A percentile compares a stretch with the other conserved stretches of the same genome.
Evolutionary conservation across 2,888 invertebrate genomes (phyloP).

Genomic region (Pterostichus madidus): DNA sequence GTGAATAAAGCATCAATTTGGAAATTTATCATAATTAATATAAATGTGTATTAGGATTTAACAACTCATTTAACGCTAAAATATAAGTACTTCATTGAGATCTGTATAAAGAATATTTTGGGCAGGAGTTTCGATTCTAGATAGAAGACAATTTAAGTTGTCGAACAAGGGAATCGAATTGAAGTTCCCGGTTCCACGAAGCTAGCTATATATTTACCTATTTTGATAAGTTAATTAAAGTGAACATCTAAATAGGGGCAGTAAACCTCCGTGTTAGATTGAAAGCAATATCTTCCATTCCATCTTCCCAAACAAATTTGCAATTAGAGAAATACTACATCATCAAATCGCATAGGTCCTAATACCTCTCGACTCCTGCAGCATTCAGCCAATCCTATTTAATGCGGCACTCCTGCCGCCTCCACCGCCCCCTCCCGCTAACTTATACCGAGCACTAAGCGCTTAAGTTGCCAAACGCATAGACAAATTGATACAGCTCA

Average conservation of each 20-base stretch:
- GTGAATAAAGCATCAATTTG: too few species aligned
- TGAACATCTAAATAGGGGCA: slow-evolving; percentile 16
- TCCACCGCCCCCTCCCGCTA: slow-evolving; percentile 5
- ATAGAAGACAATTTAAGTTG: too few species aligned
- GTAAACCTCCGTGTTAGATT: neutral
- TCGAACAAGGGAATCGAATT: too few species aligned
- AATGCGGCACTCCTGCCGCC: slow-evolving; percentile 29
- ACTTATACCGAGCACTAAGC: slow-evolving; percentile 55
- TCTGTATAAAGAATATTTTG: too few species aligned
- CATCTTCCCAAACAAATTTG: slow-evolving; percentile 29
- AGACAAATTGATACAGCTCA: slow-evolving; percentile 63
- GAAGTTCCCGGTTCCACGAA: too few species aligned
- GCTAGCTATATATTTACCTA: too few species aligned
- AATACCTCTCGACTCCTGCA: slow-evolving; percentile 50
- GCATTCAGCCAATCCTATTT: slow-evolving; percentile 50
- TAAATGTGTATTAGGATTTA: too few species aligned
- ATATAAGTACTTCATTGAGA: too few species aligned
- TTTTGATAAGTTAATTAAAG: neutral
- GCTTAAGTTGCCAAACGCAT: slow-evolving; percentile 61
- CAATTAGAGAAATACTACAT: slow-evolving; percentile 55
- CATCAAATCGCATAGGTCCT: slow-evolving; percentile 49
- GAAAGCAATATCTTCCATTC: slow-evolving; percentile 40
- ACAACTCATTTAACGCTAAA: too few species aligned
- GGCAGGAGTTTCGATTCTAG: too few species aligned
- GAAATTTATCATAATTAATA: too few species aligned